phyloP scores from a whole-genome alignment of 2,888 invertebrate genomes.

The Agonopterix arenella region DNA sequence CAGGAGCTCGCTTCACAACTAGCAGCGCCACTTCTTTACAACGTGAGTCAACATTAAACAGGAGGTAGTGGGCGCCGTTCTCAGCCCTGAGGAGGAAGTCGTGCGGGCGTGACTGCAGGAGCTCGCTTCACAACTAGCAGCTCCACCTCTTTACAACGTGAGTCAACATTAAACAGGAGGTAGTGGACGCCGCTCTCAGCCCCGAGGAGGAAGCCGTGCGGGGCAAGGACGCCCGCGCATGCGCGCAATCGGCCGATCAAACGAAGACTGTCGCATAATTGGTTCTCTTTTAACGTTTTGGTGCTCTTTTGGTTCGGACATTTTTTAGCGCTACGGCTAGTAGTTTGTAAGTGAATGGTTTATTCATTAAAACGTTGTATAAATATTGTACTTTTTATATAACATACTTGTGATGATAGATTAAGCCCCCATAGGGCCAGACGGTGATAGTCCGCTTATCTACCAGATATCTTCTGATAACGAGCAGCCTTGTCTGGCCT shows the following conservation, averaged over 20 bases:
- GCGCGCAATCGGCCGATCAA: no score
- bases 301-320: no score
- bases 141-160: conserved; percentile 95
- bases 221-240: no score
- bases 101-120: conserved; percentile 91
- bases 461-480: conserved; percentile 12
- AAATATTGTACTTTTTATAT: no score
- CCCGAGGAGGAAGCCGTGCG: conserved; percentile 94
- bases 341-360: no score
- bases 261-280: no score
- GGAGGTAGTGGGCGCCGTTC: conserved; percentile 90
- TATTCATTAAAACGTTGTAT: no score
- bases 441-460: no score
- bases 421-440: no score
- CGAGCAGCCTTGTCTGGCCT: conserved; percentile 35
- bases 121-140: conserved; percentile 90
- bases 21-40: conserved; percentile 94
- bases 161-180: conserved; percentile 81
- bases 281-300: no score
- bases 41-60: conserved; percentile 81
- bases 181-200: conserved; percentile 89
- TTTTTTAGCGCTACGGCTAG: no score
- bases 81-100: conserved; percentile 94
- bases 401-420: no score
- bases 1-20: conserved; percentile 92